These are phyloP conservation scores for Trisateles emortualis DNA, from an alignment of 2,888 invertebrate species.

Conservation along the genomic window DNA sequence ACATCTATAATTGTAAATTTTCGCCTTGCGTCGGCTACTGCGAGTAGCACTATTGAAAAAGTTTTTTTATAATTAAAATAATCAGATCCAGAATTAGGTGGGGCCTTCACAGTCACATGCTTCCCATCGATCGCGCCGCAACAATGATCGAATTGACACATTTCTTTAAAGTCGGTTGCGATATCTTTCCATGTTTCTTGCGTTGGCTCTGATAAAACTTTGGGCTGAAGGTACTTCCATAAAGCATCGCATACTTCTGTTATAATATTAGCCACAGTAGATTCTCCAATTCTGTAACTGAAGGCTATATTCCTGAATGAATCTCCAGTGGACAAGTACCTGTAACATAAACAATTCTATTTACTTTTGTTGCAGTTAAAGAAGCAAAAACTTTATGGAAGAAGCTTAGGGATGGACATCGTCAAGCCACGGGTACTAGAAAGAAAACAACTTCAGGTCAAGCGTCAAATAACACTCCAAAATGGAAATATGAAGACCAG, in stretches of 20 bases:
- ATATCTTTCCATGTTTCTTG: conserved; percentile 24
- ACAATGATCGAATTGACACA: conserved; percentile 30
- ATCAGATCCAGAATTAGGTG: conserved; percentile 32
- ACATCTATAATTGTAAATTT: conserved; percentile 23
- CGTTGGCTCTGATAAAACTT: conserved; percentile 17
- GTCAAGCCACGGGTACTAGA: no score
- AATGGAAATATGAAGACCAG: no score
- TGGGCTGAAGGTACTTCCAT: conserved; percentile 27
- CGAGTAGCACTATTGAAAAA: conserved; percentile 34
- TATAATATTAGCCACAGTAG: conserved; percentile 25
- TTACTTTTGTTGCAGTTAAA: no score
- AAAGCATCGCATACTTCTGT: conserved; percentile 28
- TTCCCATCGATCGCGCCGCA: conserved; percentile 21
- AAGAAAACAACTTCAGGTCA: no score
- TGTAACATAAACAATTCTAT: no score
- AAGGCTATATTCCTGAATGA: no score
- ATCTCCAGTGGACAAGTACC: no score
- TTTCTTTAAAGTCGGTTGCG: conserved; percentile 23
- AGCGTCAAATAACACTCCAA: no score
- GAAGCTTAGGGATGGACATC: no score
- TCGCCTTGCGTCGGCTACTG: conserved; percentile 27
- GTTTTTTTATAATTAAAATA: conserved; percentile 31
- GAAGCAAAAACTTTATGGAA: no score
- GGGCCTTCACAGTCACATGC: conserved; percentile 16
- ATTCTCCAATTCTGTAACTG: no score